Evolutionary conservation across 2,888 invertebrate genomes (phyloP).

Genomic region (Drosophila kanekoi): DNA sequence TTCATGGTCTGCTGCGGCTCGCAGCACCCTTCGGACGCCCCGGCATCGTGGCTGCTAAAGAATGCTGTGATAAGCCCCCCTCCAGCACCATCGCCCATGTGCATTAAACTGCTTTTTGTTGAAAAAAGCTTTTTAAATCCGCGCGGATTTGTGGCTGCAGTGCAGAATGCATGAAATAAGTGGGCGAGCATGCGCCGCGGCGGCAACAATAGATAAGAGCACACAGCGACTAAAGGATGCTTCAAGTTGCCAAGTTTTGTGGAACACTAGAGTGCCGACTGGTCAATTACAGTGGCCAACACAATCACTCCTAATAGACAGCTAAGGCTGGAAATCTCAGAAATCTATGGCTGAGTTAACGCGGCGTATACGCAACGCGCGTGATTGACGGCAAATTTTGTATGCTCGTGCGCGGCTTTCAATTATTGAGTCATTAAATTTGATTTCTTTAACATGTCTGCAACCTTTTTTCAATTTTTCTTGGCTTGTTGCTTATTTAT

Average conservation of each 20-base stretch:
- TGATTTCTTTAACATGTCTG: conserved; percentile 65
- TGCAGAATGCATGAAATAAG: conserved; percentile 58
- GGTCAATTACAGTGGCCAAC: conserved; percentile 10
- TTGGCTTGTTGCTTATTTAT: conserved; percentile 59
- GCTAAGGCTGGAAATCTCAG: conserved; percentile 3
- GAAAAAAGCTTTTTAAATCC: conserved; percentile 56
- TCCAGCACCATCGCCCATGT: not conserved
- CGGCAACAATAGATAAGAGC: not conserved
- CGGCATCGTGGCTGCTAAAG: conserved; percentile 13
- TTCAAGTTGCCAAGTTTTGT: not conserved
- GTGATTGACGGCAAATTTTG: conserved; percentile 34
- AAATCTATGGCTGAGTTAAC: conserved; percentile 22
- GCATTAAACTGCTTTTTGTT: conserved; percentile 45
- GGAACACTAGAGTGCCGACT: not conserved
- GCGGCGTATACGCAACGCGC: conserved; percentile 50
- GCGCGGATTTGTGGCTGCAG: conserved; percentile 61
- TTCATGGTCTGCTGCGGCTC: conserved; percentile 66
- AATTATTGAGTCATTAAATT: conserved; percentile 79
- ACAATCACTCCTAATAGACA: conserved; percentile 4
- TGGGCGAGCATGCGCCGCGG: not conserved
- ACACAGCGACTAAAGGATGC: conserved; percentile 1
- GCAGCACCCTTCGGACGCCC: conserved; percentile 6
- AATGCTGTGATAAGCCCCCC: conserved; percentile 11
- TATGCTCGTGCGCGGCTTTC: conserved; percentile 66
- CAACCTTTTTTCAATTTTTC: conserved; percentile 59